Percentiles rank a stretch among this genome's conserved stretches.
These are phyloP conservation scores for Triops cancriformis DNA, from an alignment of 1,140 invertebrate species.

Conservation along the genomic window DNA sequence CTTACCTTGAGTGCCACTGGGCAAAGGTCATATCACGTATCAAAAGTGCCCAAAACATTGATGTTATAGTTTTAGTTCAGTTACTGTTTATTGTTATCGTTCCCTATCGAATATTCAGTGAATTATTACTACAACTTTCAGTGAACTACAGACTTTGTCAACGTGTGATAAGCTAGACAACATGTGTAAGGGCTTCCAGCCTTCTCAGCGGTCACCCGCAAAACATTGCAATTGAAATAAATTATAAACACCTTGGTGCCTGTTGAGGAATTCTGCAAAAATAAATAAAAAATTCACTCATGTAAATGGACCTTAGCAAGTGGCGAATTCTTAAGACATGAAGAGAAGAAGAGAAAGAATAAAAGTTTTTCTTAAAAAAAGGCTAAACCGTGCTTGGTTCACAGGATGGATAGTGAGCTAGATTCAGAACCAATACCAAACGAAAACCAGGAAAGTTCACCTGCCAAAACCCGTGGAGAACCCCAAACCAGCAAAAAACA, in stretches of 20 bases:
- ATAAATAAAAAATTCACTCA: too few relatives aligned
- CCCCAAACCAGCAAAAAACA: neutral
- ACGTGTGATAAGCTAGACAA: neutral
- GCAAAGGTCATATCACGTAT: too few relatives aligned
- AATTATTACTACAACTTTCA: neutral
- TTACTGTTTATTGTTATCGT: too few relatives aligned
- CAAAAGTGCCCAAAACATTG: too few relatives aligned
- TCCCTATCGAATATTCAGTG: too few relatives aligned
- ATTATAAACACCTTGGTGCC: neutral
- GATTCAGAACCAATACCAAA: neutral
- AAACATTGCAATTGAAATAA: neutral
- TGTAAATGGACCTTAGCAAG: neutral
- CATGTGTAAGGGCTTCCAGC: neutral
- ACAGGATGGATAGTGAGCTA: neutral
- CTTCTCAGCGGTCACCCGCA: neutral
- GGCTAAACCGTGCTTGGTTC: too few relatives aligned
- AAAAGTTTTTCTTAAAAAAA: too few relatives aligned
- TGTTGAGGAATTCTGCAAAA: neutral
- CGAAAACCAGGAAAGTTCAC: neutral
- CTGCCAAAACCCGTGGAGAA: neutral
- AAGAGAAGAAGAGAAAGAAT: too few relatives aligned
- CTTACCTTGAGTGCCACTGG: too few relatives aligned
- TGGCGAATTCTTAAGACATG: neutral
- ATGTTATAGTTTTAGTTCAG: too few relatives aligned
- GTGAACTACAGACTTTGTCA: neutral